Percentiles rank a stretch among this genome's conserved stretches.
phyloP scores from a whole-genome alignment of 1,140 invertebrate species.

The Diprion similis region DNA sequence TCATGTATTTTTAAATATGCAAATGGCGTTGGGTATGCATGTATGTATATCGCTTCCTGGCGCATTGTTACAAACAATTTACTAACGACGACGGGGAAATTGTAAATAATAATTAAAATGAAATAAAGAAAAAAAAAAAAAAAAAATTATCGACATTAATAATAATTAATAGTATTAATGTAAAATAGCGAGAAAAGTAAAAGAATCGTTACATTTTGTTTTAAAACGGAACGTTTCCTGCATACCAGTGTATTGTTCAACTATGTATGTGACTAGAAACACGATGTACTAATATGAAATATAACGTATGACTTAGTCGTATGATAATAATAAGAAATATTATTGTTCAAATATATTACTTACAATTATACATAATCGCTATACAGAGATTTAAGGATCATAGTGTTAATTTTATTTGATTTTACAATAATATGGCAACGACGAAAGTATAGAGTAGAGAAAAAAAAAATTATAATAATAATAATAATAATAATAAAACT shows the following conservation, averaged over 20 bases:
- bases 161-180: too few species aligned
- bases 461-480: conserved; percentile 19
- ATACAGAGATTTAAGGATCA: conserved; percentile 15
- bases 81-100: too few species aligned
- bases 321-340: conserved; percentile 40
- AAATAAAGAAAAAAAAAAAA: too few species aligned
- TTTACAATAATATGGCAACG: conserved; percentile 38
- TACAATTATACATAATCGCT: not conserved
- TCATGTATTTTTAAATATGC: too few species aligned
- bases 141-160: too few species aligned
- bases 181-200: too few species aligned
- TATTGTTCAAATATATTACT: conserved; percentile 27
- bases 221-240: too few species aligned
- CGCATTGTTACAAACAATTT: too few species aligned
- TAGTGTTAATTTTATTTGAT: conserved; percentile 25
- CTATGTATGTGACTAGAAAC: conserved; percentile 52
- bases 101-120: too few species aligned
- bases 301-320: conserved; percentile 45
- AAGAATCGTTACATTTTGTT: too few species aligned
- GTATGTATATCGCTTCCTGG: too few species aligned
- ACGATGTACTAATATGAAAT: conserved; percentile 39
- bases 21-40: too few species aligned
- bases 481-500: not conserved
- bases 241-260: conserved; percentile 29
- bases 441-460: conserved; percentile 22